Conservation (phyloP, 2,888 invertebrate species). For the Orthosia gracilis region DNA sequence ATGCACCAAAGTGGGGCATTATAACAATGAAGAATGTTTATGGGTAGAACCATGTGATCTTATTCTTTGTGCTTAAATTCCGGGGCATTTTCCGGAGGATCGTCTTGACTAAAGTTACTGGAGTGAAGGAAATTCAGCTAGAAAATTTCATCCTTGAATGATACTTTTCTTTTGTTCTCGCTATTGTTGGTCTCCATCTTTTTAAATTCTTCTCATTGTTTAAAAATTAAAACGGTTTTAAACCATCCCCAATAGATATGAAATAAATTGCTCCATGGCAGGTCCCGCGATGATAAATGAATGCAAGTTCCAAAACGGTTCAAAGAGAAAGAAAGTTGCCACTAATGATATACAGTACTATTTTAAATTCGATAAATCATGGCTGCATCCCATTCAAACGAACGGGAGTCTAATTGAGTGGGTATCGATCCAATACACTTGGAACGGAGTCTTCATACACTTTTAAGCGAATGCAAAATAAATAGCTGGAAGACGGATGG, state of each 20-base stretch:
- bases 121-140: background rate
- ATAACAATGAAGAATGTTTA: conserved; percentile 46
- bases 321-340: conserved; percentile 50
- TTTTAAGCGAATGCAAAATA: conserved; percentile 64
- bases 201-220: background rate
- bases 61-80: conserved; percentile 36
- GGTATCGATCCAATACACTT: conserved; percentile 51
- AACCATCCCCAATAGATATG: conserved; percentile 20
- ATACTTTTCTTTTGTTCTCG: background rate
- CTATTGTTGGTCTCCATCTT: background rate
- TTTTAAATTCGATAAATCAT: conserved; percentile 61
- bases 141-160: background rate
- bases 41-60: conserved; percentile 26
- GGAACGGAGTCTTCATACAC: conserved; percentile 45
- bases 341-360: conserved; percentile 58
- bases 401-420: conserved; percentile 49
- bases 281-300: conserved; percentile 52
- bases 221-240: conserved; percentile 23
- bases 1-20: conserved; percentile 46
- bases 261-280: conserved; percentile 44
- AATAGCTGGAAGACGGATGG: conserved; percentile 63
- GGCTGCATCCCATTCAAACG: conserved; percentile 42
- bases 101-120: conserved; percentile 1
- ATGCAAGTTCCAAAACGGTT: conserved; percentile 39
- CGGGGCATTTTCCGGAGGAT: conserved; percentile 19